phyloP scores from a whole-genome alignment of 2,113 vertebrate species.

The Oncorhynchus nerka region DNA sequence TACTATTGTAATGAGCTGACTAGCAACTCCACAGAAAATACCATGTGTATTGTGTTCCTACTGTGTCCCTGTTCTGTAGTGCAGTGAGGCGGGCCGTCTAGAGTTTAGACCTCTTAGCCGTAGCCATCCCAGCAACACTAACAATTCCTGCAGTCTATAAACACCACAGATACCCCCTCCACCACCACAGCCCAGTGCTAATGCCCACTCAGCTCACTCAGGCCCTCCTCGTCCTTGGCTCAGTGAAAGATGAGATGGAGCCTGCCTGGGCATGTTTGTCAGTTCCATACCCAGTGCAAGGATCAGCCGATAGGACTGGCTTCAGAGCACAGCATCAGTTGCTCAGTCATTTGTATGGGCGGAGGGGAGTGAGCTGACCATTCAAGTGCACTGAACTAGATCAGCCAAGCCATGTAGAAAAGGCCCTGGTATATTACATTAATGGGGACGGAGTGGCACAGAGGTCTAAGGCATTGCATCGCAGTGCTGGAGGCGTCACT shows the following conservation, averaged over 20 bases:
- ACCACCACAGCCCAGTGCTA: constrained; percentile 21
- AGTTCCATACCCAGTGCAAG: constrained; percentile 30
- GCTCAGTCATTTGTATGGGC: constrained; percentile 47
- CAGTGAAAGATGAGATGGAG: constrained; percentile 54
- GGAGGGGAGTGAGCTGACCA: constrained; percentile 29
- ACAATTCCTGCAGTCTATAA: constrained; percentile 53
- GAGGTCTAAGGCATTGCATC: too few relatives aligned
- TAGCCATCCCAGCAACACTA: constrained; percentile 48
- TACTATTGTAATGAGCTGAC: background rate
- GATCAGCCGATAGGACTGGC: constrained; percentile 29
- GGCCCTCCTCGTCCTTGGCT: constrained; percentile 36
- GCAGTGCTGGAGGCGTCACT: too few relatives aligned
- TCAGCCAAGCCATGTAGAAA: constrained; percentile 24
- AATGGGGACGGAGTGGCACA: too few relatives aligned
- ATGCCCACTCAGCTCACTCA: constrained; percentile 18
- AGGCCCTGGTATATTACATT: background rate
- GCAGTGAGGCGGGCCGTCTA: constrained; percentile 30
- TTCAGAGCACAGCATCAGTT: constrained; percentile 37
- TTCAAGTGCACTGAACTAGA: constrained; percentile 49
- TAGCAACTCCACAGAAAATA: background rate
- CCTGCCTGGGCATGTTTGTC: constrained; percentile 40
- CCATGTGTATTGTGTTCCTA: constrained; percentile 10
- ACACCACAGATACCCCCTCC: constrained; percentile 38
- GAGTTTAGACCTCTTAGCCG: constrained; percentile 42
- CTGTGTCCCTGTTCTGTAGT: constrained; percentile 9